phyloP scores from a whole-genome alignment of 2,797 vertebrate species.

The Phrynocephalus vlangalii region DNA sequence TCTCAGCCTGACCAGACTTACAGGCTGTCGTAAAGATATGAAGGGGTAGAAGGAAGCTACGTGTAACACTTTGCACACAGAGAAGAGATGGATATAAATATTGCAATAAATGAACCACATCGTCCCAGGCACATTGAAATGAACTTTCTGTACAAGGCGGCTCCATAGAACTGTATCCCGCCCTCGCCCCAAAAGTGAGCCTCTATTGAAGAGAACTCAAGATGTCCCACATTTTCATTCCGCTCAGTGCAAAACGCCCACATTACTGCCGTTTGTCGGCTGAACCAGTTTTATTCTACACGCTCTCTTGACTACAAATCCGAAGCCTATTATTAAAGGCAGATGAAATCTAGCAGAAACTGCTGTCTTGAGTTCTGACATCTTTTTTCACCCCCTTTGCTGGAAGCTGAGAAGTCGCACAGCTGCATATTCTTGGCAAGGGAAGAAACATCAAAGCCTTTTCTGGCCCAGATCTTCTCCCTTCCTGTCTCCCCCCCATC shows the following conservation, averaged over 20 bases:
- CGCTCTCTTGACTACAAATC: constrained; percentile 22
- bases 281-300: constrained; percentile 29
- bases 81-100: neutral
- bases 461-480: constrained; percentile 16
- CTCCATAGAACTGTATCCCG: neutral
- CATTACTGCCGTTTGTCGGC: constrained; percentile 8
- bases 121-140: no score
- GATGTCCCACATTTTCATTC: constrained; percentile 8
- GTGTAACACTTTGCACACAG: neutral
- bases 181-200: no score
- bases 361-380: constrained; percentile 30
- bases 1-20: neutral
- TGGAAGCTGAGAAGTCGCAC: constrained; percentile 30
- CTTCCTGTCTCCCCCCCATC: neutral
- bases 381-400: constrained; percentile 16
- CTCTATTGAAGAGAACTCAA: neutral
- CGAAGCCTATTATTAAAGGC: constrained; percentile 42
- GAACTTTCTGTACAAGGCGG: neutral
- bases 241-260: constrained; percentile 10
- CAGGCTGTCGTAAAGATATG: neutral
- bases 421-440: constrained; percentile 19
- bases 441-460: constrained; percentile 25
- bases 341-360: constrained; percentile 39
- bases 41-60: no score
- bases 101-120: neutral